phyloP scores from a whole-genome alignment of 2,888 invertebrate genomes.

The Lutraria lutraria region DNA sequence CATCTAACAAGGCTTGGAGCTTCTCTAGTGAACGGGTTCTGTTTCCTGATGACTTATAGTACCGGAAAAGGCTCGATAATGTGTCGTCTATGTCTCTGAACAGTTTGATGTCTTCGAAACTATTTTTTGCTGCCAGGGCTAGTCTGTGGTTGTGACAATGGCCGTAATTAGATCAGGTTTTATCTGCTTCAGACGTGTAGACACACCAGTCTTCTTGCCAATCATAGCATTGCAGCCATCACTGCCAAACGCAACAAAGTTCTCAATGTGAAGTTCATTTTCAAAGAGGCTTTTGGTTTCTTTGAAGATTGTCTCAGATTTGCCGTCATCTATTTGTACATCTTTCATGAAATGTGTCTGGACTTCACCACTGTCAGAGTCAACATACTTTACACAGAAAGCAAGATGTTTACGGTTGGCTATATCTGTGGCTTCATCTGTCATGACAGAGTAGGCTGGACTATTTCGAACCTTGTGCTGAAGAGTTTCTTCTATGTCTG shows the following conservation, averaged over 20 bases:
- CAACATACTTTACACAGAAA: conserved; percentile 25
- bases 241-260: conserved; percentile 57
- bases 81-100: conserved; percentile 39
- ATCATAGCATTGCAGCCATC: conserved; percentile 59
- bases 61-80: conserved; percentile 50
- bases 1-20: conserved; percentile 56
- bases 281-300: conserved; percentile 38
- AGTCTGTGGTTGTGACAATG: conserved; percentile 59
- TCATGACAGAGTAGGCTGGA: conserved; percentile 46
- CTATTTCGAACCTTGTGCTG: conserved; percentile 22
- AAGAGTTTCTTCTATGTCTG: conserved; percentile 26
- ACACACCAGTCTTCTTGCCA: conserved; percentile 55
- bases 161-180: conserved; percentile 44
- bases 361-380: conserved; percentile 19
- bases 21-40: conserved; percentile 53
- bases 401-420: conserved; percentile 46
- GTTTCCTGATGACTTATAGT: conserved; percentile 55
- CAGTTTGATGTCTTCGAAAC: conserved; percentile 9
- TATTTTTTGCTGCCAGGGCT: conserved; percentile 55
- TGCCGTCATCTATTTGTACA: conserved; percentile 44
- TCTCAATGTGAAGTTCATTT: conserved; percentile 11
- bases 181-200: conserved; percentile 38
- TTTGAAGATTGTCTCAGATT: conserved; percentile 25
- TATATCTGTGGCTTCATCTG: conserved; percentile 53
- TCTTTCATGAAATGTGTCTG: conserved; percentile 27